phyloP scores from a whole-genome alignment of 2,113 vertebrate genomes.

The Cygnus atratus region DNA sequence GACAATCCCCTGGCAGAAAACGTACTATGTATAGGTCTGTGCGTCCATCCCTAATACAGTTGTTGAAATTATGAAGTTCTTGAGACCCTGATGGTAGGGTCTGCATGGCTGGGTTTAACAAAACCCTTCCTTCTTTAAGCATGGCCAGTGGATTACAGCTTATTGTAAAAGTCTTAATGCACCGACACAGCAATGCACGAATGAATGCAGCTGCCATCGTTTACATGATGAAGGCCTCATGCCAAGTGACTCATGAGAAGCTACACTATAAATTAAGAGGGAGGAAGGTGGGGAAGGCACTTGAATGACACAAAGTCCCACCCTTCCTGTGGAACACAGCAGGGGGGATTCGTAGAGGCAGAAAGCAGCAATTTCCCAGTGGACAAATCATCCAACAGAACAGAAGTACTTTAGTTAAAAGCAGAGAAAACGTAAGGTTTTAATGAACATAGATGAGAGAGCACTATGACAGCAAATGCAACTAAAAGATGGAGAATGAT shows the following conservation, averaged over 20 bases:
- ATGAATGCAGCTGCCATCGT: background rate
- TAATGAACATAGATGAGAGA: background rate
- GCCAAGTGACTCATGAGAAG: background rate
- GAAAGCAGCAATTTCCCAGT: background rate
- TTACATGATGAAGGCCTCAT: background rate
- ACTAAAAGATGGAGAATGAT: background rate
- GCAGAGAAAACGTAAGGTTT: background rate
- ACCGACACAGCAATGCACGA: background rate
- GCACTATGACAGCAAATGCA: background rate
- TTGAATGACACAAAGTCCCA: background rate
- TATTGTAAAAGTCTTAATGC: background rate
- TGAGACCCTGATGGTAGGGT: background rate
- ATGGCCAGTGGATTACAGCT: background rate
- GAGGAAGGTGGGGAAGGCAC: background rate
- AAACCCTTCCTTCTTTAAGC: background rate
- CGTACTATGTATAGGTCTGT: rapidly evolving
- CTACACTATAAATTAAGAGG: background rate
- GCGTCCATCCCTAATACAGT: background rate
- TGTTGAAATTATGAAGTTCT: background rate
- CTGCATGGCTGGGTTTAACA: background rate
- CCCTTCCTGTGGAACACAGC: background rate
- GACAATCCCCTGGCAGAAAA: background rate
- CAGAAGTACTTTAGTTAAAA: background rate
- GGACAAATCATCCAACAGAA: background rate
- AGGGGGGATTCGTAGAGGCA: background rate